These are phyloP conservation scores for Drosophila kohkoa DNA, from an alignment of 1,140 invertebrate species.

Conservation along the genomic window DNA sequence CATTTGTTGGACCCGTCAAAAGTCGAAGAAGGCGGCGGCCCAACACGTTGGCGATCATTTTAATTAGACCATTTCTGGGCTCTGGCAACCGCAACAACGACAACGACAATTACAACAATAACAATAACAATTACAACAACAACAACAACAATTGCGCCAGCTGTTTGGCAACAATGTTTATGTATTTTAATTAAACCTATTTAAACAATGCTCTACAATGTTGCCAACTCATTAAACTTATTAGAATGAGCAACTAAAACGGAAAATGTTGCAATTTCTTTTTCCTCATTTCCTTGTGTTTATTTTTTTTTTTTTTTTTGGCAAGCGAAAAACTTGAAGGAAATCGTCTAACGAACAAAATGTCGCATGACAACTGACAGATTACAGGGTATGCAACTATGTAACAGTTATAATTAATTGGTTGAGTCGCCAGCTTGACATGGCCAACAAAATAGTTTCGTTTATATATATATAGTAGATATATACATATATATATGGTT, in stretches of 20 bases:
- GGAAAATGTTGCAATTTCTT: background rate
- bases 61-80: conserved; percentile 76
- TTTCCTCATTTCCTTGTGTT: no score
- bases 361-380: background rate
- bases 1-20: conserved; percentile 45
- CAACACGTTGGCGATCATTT: conserved; percentile 62
- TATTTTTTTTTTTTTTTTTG: background rate
- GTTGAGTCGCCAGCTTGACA: no score
- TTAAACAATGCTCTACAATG: conserved; percentile 45
- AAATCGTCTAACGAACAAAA: background rate
- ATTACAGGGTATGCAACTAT: background rate
- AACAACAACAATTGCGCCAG: conserved; percentile 1
- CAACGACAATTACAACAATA: background rate
- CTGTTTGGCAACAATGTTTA: conserved; percentile 29
- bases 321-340: background rate
- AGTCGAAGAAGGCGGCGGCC: background rate
- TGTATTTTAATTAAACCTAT: conserved; percentile 61
- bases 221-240: conserved; percentile 34
- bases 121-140: conserved; percentile 1
- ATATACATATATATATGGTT: no score
- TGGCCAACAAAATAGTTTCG: no score
- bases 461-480: no score
- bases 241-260: conserved; percentile 22
- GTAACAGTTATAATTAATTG: background rate
- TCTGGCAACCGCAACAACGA: conserved; percentile 6